Percentiles rank a stretch among this genome's conserved stretches.
phyloP scores from a whole-genome alignment of 2,797 vertebrate species.

The Darevskia mixta region DNA sequence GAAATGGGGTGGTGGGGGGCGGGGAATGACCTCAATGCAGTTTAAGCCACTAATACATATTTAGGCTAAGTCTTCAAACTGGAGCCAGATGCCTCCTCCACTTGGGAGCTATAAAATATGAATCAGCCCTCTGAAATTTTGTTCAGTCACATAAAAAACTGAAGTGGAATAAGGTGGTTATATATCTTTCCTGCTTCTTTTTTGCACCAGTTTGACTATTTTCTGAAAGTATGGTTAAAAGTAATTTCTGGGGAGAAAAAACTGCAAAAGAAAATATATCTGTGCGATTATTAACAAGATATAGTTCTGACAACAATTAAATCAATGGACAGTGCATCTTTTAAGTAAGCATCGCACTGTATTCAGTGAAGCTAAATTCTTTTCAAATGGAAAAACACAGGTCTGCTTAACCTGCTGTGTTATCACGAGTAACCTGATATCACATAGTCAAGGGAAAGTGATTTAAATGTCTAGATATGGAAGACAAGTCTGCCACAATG shows the following conservation, averaged over 20 bases:
- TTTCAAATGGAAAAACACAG: neutral
- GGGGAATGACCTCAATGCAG: too few relatives aligned
- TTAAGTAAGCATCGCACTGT: slow-evolving; percentile 16
- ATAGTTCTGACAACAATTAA: slow-evolving; percentile 8
- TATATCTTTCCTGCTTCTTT: neutral
- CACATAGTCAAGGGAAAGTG: slow-evolving; percentile 20
- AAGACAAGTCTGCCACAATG: slow-evolving; percentile 26
- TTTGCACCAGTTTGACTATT: neutral
- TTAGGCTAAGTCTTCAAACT: too few relatives aligned
- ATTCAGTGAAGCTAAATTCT: neutral
- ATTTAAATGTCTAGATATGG: slow-evolving; percentile 36
- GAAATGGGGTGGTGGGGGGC: too few relatives aligned
- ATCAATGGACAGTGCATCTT: neutral
- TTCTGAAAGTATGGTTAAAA: slow-evolving; percentile 11
- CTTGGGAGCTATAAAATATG: neutral
- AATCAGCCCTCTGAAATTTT: neutral
- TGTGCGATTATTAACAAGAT: neutral
- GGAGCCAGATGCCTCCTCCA: neutral
- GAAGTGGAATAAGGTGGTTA: neutral
- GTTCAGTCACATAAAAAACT: neutral
- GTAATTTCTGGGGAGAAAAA: neutral
- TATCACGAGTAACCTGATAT: slow-evolving; percentile 43
- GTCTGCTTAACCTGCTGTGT: slow-evolving; percentile 50
- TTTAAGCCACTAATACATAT: too few relatives aligned
- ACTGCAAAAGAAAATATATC: neutral